These are phyloP conservation scores for Harpegnathos saltator DNA, from an alignment of 1,140 invertebrate genomes.

Conservation along the genomic window DNA sequence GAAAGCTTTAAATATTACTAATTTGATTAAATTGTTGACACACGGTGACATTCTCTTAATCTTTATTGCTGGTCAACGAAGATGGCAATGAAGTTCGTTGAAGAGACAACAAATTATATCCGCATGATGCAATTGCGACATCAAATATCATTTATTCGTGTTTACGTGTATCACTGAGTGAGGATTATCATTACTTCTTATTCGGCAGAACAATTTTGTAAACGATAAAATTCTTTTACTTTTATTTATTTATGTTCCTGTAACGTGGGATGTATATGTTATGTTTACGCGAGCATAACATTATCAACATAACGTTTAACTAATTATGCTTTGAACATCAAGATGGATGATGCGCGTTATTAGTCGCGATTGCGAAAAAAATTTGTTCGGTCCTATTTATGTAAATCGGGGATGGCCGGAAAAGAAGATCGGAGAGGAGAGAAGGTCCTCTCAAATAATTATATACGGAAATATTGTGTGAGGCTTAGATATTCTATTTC, in stretches of 20 bases:
- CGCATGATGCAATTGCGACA: conserved; percentile 10
- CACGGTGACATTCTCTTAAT: conserved; percentile 24
- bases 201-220: too few relatives aligned
- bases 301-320: too few relatives aligned
- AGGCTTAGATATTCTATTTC: too few relatives aligned
- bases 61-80: conserved; percentile 18
- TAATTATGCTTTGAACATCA: conserved; percentile 1
- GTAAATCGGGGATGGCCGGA: too few relatives aligned
- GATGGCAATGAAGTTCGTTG: background rate
- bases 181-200: background rate
- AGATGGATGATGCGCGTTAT: too few relatives aligned
- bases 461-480: too few relatives aligned
- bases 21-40: conserved; percentile 27
- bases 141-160: too few relatives aligned
- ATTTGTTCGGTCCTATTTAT: background rate
- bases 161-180: background rate
- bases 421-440: too few relatives aligned
- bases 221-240: background rate
- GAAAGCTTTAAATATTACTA: background rate
- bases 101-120: conserved; percentile 2
- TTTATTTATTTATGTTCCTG: background rate
- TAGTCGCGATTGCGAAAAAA: too few relatives aligned
- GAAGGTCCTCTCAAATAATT: too few relatives aligned
- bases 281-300: background rate
- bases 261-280: background rate